Evolutionary conservation across 2,797 vertebrate species (phyloP), one percentile per base, ranked within the genome.

Genomic region (Borostomias antarcticus): DNA sequence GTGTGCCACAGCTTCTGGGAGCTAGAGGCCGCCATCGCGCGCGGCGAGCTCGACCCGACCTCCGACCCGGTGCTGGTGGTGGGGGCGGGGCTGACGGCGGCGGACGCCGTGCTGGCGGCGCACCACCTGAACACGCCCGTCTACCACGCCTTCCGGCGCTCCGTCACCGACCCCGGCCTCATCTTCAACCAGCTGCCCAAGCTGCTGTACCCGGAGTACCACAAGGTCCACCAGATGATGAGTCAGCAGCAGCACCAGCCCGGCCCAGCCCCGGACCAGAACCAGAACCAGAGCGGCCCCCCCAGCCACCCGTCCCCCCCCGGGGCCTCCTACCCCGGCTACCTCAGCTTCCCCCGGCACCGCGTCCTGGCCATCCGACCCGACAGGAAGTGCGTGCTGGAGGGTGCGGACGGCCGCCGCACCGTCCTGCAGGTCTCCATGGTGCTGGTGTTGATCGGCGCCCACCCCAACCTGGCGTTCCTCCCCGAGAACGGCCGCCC

Each of bases 191-290:
- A 93, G 86, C 87, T 94, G 63, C 93, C 93, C 28, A 93, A 92
- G 48, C 67, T 93, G 56, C 91, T 94, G 0, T 94, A 94, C 80
- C 93, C 93, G 0, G 93, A 94, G 79, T 94, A 94, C 81, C 93
- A 94, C 88, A 94, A 94, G 85, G 82, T 91, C 52, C 92, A 93
- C 75, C 93, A 94, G 85, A 94, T 94, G 93, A 94, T 94, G 93
- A 92, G 71, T 21, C 92, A 86, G 73, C 91, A 93, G 85, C 91
- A 93, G 78, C 73, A 89, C 74, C 77, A 50, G 17, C 11, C 26
- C 2, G 53, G 66, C 2, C 50, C 67, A 56, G 0, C 10, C 0
- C 43, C 51, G 47, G 1, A 70, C 7, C 8, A 70, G 67, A 33
- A 72, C 61, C 72, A 33, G 23, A 8, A n/a, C 40, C 19, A 0